Conservation (phyloP, 2,797 vertebrate species). For the Tokudaia tokunoshimensis region DNA sequence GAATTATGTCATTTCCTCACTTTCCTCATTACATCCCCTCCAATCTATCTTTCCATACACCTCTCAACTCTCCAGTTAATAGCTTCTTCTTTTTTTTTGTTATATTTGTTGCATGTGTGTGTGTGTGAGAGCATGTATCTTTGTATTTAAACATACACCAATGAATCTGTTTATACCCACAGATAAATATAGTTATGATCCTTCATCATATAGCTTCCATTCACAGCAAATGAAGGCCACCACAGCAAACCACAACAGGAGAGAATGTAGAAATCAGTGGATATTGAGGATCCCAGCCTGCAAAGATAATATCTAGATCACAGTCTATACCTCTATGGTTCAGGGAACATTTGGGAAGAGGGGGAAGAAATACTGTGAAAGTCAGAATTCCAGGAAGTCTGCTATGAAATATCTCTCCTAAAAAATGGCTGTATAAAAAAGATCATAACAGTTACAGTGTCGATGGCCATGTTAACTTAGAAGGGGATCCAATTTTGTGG, state of each 20-base stretch:
- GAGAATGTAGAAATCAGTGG: neutral
- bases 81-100: neutral
- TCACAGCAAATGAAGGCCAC: neutral
- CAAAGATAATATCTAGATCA: neutral
- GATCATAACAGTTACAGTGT: neutral
- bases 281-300: neutral
- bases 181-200: neutral
- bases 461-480: neutral
- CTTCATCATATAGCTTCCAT: neutral
- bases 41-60: neutral
- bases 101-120: neutral
- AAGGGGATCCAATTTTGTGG: neutral
- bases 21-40: neutral
- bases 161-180: neutral
- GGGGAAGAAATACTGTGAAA: neutral
- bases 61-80: neutral
- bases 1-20: neutral
- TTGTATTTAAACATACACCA: neutral
- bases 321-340: neutral
- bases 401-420: neutral
- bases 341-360: neutral
- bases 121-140: neutral
- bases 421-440: neutral
- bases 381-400: neutral
- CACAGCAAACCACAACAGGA: neutral